Percentiles rank a stretch among this genome's conserved stretches.
phyloP scores from a whole-genome alignment of 1,140 invertebrate species.

The Pachyrhynchus sulphureomaculatus region DNA sequence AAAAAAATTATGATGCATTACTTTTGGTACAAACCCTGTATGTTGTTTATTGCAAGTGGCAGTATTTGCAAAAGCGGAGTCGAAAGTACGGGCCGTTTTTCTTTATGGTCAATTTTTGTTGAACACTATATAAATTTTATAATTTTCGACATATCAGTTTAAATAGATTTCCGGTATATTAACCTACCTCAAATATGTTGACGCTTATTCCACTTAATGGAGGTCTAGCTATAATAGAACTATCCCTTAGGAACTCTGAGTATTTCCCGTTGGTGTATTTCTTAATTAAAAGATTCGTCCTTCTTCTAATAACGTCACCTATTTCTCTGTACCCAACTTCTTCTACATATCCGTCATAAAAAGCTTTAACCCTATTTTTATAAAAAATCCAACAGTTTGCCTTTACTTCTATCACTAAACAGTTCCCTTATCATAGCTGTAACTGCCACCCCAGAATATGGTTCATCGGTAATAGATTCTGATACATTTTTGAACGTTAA shows the following conservation, averaged over 20 bases:
- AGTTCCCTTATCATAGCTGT: slow-evolving; percentile 76
- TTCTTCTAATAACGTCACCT: slow-evolving; percentile 70
- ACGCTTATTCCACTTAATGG: slow-evolving; percentile 76
- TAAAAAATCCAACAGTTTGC: slow-evolving; percentile 80
- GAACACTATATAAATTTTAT: no score
- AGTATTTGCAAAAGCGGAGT: no score
- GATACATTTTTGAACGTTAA: slow-evolving; percentile 81
- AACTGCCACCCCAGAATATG: slow-evolving; percentile 67
- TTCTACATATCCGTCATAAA: slow-evolving; percentile 81
- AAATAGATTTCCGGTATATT: no score
- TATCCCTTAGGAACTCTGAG: slow-evolving; percentile 71
- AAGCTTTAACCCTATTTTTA: slow-evolving; percentile 80
- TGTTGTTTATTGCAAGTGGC: no score
- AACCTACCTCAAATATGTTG: slow-evolving; percentile 71
- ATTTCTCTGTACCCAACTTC: slow-evolving; percentile 80
- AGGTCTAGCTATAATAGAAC: slow-evolving; percentile 66
- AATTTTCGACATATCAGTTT: no score
- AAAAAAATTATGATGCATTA: no score
- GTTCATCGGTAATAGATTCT: slow-evolving; percentile 64
- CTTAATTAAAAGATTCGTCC: slow-evolving; percentile 77
- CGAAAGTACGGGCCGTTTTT: no score
- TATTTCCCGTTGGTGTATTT: slow-evolving; percentile 76
- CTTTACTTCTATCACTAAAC: slow-evolving; percentile 74
- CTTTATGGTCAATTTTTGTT: no score
- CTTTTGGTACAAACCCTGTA: no score